phyloP scores from a whole-genome alignment of 2,888 invertebrate species.

The Unio pictorum region DNA sequence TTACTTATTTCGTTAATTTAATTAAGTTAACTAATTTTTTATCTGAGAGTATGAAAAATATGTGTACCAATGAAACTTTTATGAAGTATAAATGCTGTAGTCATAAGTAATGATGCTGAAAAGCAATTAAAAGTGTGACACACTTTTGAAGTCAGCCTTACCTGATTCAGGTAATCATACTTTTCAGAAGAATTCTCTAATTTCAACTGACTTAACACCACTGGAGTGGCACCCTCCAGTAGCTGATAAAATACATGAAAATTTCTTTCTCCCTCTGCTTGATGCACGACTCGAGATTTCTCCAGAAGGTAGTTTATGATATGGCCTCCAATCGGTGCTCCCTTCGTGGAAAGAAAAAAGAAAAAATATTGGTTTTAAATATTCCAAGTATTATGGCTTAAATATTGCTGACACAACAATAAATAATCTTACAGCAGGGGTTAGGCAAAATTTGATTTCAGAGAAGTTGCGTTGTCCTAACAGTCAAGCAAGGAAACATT shows the following conservation, averaged over 20 bases:
- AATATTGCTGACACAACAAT: too few relatives aligned
- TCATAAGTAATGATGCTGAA: too few relatives aligned
- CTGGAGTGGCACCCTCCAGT: conserved; percentile 81
- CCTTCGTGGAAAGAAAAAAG: conserved; percentile 70
- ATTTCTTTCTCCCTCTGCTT: conserved; percentile 87
- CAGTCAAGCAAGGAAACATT: too few relatives aligned
- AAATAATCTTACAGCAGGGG: too few relatives aligned
- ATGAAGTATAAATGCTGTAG: too few relatives aligned
- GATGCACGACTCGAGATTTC: conserved; percentile 90
- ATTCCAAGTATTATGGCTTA: too few relatives aligned
- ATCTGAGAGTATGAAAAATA: too few relatives aligned
- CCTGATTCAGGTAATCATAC: conserved; percentile 86
- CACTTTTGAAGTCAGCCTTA: conserved; percentile 66
- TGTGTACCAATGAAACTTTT: too few relatives aligned
- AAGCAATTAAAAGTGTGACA: neutral
- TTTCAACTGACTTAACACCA: conserved; percentile 78
- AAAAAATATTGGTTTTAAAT: neutral
- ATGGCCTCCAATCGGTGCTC: conserved; percentile 87
- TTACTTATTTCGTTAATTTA: too few relatives aligned
- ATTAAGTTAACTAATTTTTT: too few relatives aligned
- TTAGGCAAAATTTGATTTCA: too few relatives aligned
- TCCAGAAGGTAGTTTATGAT: conserved; percentile 92
- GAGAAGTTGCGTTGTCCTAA: too few relatives aligned
- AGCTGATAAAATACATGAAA: conserved; percentile 95
- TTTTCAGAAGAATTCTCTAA: conserved; percentile 80